phyloP scores from a whole-genome alignment of 2,113 vertebrate genomes.

The Prionailurus viverrinus region DNA sequence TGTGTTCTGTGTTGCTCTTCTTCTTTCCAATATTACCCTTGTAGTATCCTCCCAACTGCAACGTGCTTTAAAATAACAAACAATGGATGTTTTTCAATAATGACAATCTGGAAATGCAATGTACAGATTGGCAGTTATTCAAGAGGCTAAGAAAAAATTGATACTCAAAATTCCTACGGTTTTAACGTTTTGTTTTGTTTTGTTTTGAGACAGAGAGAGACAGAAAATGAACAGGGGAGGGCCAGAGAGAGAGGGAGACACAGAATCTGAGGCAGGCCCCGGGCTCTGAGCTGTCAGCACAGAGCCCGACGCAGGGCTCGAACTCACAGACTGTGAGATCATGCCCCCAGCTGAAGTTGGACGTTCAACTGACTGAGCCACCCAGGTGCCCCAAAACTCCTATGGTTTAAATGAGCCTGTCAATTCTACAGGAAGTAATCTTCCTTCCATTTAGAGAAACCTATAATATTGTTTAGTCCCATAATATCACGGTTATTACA shows the following conservation, averaged over 20 bases:
- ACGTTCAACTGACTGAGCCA: no score
- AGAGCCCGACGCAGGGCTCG: no score
- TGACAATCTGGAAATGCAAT: background rate
- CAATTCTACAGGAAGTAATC: background rate
- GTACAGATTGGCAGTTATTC: background rate
- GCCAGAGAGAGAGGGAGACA: no score
- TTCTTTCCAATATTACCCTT: background rate
- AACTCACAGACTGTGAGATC: no score
- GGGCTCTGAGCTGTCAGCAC: no score
- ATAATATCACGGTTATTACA: background rate
- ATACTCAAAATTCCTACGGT: background rate
- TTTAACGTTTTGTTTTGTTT: background rate
- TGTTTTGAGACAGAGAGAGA: no score
- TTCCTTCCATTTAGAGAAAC: background rate
- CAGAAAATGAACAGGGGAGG: no score
- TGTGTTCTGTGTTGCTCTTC: background rate
- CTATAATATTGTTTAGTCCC: background rate
- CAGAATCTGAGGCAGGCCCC: no score
- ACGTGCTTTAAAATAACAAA: background rate
- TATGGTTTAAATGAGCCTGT: background rate
- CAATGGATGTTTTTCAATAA: background rate
- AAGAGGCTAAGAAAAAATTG: background rate
- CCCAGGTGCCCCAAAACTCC: background rate
- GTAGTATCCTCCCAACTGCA: background rate
- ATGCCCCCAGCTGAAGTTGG: fast-evolving